Base-by-base conservation (phyloP, 2,113 vertebrate species). In the Brachyhypopomus gauderio region DNA sequence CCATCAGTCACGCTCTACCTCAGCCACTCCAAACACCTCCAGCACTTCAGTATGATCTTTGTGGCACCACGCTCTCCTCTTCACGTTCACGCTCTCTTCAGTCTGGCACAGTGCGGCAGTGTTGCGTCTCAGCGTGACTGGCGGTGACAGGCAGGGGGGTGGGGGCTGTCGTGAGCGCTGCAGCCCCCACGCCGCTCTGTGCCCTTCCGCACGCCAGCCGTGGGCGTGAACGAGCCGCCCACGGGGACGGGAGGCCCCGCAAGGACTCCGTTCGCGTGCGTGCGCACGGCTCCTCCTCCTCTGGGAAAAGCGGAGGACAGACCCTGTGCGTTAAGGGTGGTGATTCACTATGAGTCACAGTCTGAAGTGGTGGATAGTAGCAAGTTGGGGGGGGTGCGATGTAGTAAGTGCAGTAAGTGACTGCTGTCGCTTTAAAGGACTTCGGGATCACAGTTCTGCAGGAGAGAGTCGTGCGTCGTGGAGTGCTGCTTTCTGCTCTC, bases 181-280 rank as follows among this genome's bases (percentile, higher is more conserved):
- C 78, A 72, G 81, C 78, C 72, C 62, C 58, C 45, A 66, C 56
- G 20, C n/a, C 76, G 81, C 82, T 83, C 85, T 86, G 81, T 83
- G 85, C 85, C 79, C 64, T 16, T 62, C 79, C 81, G 75, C 81
- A 85, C 83, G 58, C 79, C 79, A 30, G 85, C 77, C 75, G 77
- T 85, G 85, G 78, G 78, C 58, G 83, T 79, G 63, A 85, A 82
- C 71, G 78, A 85, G 67, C 81, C 79, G 69, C 86, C 86, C 83
- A 86, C 82, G 19, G 78, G 72, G 73, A 81, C 75, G 80, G 55
- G 64, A 76, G 75, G 30, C 30, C 80, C 77, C 80, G 81, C 85
- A 76, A 78, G 69, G 75, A 48, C 76, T 78, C 78, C 78, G 34
- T 63, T 60, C 80, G 66, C 62, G 27, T 27, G 19, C 73, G 14